Conservation (phyloP, 2,888 invertebrate genomes). For the Drosophila bunnanda region DNA sequence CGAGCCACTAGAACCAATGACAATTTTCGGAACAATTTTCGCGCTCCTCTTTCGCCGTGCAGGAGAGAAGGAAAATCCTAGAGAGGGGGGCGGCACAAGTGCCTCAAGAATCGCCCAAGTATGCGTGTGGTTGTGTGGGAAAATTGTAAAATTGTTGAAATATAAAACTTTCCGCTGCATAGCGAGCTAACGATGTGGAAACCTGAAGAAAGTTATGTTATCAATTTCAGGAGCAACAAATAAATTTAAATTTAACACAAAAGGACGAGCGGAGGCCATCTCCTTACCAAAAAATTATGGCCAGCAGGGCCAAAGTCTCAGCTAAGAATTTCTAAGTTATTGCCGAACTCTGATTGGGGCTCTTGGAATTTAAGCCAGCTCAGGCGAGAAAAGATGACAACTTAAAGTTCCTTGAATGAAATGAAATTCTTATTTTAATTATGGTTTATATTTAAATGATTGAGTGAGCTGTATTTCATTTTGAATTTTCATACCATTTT, state of each 20-base stretch:
- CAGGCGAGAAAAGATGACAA: not conserved
- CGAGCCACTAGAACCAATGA: constrained; percentile 56
- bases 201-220: constrained; percentile 84
- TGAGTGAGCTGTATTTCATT: not conserved
- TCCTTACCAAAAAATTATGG: constrained; percentile 30
- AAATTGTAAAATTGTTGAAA: constrained; percentile 80
- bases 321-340: constrained; percentile 5
- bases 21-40: constrained; percentile 77
- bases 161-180: constrained; percentile 83
- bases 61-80: not conserved
- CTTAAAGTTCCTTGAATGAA: not conserved
- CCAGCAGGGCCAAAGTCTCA: constrained; percentile 18
- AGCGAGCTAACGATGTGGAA: constrained; percentile 84
- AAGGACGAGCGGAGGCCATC: constrained; percentile 33
- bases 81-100: not conserved
- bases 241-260: constrained; percentile 83
- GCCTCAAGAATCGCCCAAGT: constrained; percentile 30
- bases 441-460: not conserved
- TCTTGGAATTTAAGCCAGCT: not conserved
- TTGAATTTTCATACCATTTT: not conserved
- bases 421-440: not conserved
- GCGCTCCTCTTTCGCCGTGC: constrained; percentile 30
- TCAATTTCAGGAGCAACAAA: constrained; percentile 83
- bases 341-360: constrained; percentile 15
- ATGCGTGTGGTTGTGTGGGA: constrained; percentile 30